phyloP scores from a whole-genome alignment of 1,140 invertebrate genomes.

The Araneus ventricosus region DNA sequence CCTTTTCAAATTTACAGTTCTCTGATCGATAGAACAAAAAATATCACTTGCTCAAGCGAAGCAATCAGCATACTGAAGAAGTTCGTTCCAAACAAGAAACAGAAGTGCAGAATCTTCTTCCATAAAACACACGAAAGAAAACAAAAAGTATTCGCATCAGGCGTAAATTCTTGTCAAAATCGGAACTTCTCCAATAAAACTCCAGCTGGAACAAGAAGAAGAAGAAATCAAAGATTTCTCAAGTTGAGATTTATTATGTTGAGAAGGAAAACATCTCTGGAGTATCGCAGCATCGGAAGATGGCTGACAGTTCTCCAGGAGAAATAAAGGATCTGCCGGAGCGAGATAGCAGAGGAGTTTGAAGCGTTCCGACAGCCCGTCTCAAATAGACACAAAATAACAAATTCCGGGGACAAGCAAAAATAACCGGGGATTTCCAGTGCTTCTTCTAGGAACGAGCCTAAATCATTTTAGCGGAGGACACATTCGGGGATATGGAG shows the following conservation, averaged over 20 bases:
- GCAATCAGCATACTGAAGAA: too few relatives aligned
- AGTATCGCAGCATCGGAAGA: not conserved
- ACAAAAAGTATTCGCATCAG: not conserved
- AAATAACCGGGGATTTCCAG: not conserved
- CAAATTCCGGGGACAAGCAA: not conserved
- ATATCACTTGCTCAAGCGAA: too few relatives aligned
- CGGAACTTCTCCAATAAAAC: not conserved
- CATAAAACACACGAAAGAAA: not conserved
- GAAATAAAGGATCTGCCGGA: not conserved
- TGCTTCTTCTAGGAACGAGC: not conserved
- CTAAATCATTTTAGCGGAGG: not conserved
- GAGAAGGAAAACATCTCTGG: not conserved
- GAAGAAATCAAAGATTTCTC: not conserved
- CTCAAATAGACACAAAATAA: not conserved
- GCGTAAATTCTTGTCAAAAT: not conserved
- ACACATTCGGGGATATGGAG: not conserved
- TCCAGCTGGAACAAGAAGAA: not conserved
- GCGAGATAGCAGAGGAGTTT: not conserved
- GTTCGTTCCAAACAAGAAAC: too few relatives aligned
- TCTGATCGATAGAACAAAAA: too few relatives aligned
- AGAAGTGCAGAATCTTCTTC: too few relatives aligned
- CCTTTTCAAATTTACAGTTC: too few relatives aligned
- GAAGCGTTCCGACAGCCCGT: not conserved
- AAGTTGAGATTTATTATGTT: slow-evolving; percentile 5
- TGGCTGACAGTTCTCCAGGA: not conserved